These are phyloP conservation scores for Fragum fragum DNA, from an alignment of 2,888 invertebrate species.

Conservation along the genomic window DNA sequence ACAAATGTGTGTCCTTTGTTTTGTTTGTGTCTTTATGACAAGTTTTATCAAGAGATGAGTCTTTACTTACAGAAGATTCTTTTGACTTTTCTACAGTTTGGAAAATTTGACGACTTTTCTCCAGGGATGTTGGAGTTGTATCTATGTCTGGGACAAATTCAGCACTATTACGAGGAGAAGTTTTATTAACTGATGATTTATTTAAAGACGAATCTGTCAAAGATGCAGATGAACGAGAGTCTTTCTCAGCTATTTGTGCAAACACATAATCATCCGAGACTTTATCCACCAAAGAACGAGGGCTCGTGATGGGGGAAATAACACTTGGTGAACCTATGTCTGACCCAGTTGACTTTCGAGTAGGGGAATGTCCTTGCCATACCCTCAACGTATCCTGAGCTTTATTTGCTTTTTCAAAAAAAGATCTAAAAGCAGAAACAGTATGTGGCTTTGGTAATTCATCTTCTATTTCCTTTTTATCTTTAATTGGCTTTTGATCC, in stretches of 20 bases:
- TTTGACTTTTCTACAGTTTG: not conserved
- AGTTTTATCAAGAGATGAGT: not conserved
- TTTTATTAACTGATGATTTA: constrained; percentile 12
- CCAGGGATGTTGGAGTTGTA: constrained; percentile 24
- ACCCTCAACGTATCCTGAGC: constrained; percentile 44
- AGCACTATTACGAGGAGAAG: constrained; percentile 12
- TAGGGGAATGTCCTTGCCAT: constrained; percentile 55
- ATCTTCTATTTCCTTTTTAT: constrained; percentile 55
- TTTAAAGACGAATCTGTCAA: not conserved
- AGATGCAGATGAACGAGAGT: not conserved
- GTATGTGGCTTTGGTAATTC: constrained; percentile 96
- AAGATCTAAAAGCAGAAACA: constrained; percentile 88
- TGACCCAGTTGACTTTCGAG: constrained; percentile 53
- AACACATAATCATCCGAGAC: constrained; percentile 61
- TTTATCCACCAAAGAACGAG: constrained; percentile 53
- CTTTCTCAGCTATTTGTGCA: constrained; percentile 29
- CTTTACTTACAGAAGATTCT: constrained; percentile 5
- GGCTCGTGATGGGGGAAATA: constrained; percentile 41
- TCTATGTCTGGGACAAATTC: constrained; percentile 15
- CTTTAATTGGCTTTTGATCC: constrained; percentile 37
- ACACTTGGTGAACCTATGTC: constrained; percentile 48
- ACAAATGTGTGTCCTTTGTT: not conserved
- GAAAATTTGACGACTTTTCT: constrained; percentile 17
- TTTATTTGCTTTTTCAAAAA: constrained; percentile 68
- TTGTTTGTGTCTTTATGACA: not conserved